Evolutionary conservation across 2,888 invertebrate species (phyloP).

Genomic region (Ypsolopha sequella): DNA sequence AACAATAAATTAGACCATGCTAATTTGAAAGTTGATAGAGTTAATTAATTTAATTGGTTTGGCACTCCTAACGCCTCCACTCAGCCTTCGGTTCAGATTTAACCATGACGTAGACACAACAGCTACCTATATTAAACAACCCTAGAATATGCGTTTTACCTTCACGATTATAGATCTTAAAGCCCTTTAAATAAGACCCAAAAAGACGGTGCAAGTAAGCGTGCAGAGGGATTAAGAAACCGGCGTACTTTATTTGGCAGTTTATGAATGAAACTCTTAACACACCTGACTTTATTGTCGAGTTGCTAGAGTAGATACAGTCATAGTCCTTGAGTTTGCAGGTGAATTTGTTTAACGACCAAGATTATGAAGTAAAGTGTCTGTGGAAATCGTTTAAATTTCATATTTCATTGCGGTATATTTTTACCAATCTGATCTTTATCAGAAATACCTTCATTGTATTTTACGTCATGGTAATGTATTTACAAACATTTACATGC

Average conservation of each 20-base stretch:
- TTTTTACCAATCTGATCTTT: no score
- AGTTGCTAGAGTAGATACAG: background rate
- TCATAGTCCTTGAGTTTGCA: background rate
- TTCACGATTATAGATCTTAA: no score
- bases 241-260: conserved; percentile 43
- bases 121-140: conserved; percentile 24
- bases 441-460: no score
- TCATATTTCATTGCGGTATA: background rate
- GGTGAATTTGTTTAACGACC: no score
- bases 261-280: conserved; percentile 31
- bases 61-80: conserved; percentile 54
- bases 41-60: conserved; percentile 58
- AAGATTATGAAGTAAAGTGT: background rate
- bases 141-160: no score
- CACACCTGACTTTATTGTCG: conserved; percentile 22
- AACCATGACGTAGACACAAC: conserved; percentile 48
- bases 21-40: conserved; percentile 59
- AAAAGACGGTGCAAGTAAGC: no score
- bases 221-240: conserved; percentile 30
- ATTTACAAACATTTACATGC: no score
- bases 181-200: no score
- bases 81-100: conserved; percentile 57
- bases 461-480: no score
- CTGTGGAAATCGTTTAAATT: background rate
- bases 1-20: conserved; percentile 30